Conservation (phyloP, 2,797 vertebrate genomes). For the Monodelphis domestica region DNA sequence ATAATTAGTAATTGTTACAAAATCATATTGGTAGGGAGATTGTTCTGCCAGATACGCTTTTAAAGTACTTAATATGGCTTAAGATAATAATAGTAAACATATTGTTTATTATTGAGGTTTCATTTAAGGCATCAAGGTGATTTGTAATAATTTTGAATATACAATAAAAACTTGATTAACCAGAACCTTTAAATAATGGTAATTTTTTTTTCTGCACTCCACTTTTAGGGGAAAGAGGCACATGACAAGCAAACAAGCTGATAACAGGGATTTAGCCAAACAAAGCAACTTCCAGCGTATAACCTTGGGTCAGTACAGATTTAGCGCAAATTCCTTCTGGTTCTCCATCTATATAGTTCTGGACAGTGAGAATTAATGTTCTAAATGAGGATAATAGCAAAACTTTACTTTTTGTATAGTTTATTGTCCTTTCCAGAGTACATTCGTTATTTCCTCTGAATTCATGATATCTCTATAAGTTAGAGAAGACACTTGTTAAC, state of each 20-base stretch:
- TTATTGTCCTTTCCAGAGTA: neutral
- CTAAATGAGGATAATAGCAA: neutral
- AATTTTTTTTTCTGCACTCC: neutral
- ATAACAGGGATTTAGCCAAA: constrained; percentile 5
- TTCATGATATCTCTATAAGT: neutral
- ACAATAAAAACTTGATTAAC: constrained; percentile 9
- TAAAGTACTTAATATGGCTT: neutral
- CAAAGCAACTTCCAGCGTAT: neutral
- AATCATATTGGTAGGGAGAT: neutral
- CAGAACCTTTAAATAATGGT: neutral
- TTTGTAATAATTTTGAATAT: constrained; percentile 26
- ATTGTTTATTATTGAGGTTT: constrained; percentile 17
- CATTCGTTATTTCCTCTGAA: neutral
- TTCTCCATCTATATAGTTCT: neutral
- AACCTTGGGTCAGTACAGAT: neutral
- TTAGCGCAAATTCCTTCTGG: neutral
- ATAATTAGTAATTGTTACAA: neutral
- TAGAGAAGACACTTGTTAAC: neutral
- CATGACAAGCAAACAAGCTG: constrained; percentile 13
- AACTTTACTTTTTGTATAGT: neutral
- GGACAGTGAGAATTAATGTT: neutral
- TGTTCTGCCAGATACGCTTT: neutral
- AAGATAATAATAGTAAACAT: neutral
- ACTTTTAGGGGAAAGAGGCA: neutral
- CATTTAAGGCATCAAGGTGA: constrained; percentile 31